These are phyloP conservation scores for Bombus sylvicola DNA, from an alignment of 1,140 invertebrate genomes.

Conservation along the genomic window DNA sequence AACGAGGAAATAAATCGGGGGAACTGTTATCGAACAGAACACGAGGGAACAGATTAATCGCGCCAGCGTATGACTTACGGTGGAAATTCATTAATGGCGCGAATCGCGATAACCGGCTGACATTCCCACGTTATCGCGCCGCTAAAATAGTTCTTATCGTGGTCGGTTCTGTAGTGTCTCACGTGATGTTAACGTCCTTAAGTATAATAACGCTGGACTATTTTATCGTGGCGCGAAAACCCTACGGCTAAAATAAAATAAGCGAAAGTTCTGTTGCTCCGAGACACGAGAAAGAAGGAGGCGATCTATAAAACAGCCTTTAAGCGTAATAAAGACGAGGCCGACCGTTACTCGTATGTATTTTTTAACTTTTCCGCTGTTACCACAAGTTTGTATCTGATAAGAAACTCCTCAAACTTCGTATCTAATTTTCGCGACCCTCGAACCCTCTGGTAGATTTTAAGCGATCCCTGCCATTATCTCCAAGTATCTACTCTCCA, in stretches of 20 bases:
- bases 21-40: background rate
- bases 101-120: conserved; percentile 58
- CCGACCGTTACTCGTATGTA: background rate
- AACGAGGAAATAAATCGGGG: background rate
- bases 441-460: background rate
- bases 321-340: background rate
- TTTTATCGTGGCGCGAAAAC: conserved; percentile 20
- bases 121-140: conserved; percentile 50
- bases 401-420: background rate
- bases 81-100: conserved; percentile 54
- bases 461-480: background rate
- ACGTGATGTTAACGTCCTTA: conserved; percentile 33
- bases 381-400: conserved; percentile 1
- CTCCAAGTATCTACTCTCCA: background rate
- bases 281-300: background rate
- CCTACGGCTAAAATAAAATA: background rate
- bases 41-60: conserved; percentile 23
- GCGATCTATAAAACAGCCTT: background rate
- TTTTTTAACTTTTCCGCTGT: conserved; percentile 6
- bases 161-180: conserved; percentile 1
- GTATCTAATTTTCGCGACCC: background rate
- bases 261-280: background rate
- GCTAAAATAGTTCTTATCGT: conserved; percentile 62
- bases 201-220: conserved; percentile 24
- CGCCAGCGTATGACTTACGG: conserved; percentile 31